Percentiles rank a stretch among this genome's conserved stretches.
These are phyloP conservation scores for Petrolisthes cinctipes DNA, from an alignment of 2,888 invertebrate species.

Conservation along the genomic window DNA sequence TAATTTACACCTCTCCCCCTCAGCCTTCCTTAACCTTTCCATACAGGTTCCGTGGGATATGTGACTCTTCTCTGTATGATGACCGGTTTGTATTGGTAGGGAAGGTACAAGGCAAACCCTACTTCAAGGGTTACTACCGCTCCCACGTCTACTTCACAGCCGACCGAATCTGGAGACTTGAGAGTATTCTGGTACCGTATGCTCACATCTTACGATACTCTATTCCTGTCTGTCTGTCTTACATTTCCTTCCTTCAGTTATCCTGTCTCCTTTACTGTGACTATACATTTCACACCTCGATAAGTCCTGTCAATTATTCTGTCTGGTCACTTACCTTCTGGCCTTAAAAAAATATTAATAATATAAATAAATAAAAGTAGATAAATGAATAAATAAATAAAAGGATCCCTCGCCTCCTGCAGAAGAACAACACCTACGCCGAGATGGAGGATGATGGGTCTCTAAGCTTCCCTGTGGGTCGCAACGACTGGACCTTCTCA, in stretches of 20 bases:
- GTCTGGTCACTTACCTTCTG: neutral
- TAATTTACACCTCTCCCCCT: neutral
- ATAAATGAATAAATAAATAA: neutral
- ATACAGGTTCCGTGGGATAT: conserved; percentile 59
- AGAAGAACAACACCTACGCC: conserved; percentile 41
- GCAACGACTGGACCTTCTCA: neutral
- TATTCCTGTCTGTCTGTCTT: neutral
- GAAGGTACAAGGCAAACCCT: conserved; percentile 44
- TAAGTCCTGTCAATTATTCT: neutral
- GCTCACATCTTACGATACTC: neutral
- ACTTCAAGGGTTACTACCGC: conserved; percentile 60
- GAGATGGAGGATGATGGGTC: conserved; percentile 44
- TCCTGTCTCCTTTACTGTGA: no score
- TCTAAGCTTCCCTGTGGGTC: conserved; percentile 37
- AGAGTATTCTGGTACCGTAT: conserved; percentile 50
- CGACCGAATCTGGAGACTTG: conserved; percentile 37
- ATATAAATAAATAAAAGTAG: neutral
- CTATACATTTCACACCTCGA: no score
- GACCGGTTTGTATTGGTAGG: conserved; percentile 56
- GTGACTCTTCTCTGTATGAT: conserved; percentile 58
- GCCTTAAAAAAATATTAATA: neutral
- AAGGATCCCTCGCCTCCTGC: neutral
- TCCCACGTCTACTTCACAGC: conserved; percentile 54
- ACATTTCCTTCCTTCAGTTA: no score
- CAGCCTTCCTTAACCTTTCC: neutral